Evolutionary conservation across 2,888 invertebrate species (phyloP), one percentile per base, ranked within the genome.

Genomic region (Heliconius aoede): DNA sequence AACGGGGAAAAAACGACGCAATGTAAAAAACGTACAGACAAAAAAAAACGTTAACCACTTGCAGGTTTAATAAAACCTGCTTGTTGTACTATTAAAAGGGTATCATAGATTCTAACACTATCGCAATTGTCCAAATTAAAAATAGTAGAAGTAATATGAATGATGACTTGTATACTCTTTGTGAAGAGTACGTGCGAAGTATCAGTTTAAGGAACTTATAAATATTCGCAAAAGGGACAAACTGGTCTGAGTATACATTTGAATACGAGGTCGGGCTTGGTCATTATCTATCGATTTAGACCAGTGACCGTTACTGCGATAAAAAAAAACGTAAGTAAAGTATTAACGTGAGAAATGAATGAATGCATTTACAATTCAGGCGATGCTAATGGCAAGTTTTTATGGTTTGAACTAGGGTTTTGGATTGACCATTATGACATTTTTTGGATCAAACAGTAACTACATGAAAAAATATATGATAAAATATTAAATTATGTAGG

Each of bases 81-180:
- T 69, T 69, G 21, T 68, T 68, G 69, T 32, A 18, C 62, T 40
- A 74, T 36, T 24, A 24, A 65, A 60, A 36, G 65, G 65, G 72
- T 74, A 74, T 24, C 51, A 76, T 76, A 51, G 60, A 76, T 68
- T 80, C 83, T 79, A 86, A 86, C 85, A 87, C 85, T 85, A 86
- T 81, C 81, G 72, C 82, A 86, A 87, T 88, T 68, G 36, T 83
- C 84, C 84, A 74, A 82, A 85, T 84, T 83, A 83, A 84, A 86
- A 79, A 61, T 83, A 86, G 83, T 84, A 71, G 28, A 76, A 74
- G 5, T 32, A 51, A 72, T 72, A 76, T 90, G 89, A 91, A 86
- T 88, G 89, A 92, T 90, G 87, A 86, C 89, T 90, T 87, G 90
- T 91, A 30, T 36, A 86, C 87, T 86, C 83, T 86, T 93, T 93